Conservation (phyloP, 2,888 invertebrate genomes). For the Tupiocoris notatus region DNA sequence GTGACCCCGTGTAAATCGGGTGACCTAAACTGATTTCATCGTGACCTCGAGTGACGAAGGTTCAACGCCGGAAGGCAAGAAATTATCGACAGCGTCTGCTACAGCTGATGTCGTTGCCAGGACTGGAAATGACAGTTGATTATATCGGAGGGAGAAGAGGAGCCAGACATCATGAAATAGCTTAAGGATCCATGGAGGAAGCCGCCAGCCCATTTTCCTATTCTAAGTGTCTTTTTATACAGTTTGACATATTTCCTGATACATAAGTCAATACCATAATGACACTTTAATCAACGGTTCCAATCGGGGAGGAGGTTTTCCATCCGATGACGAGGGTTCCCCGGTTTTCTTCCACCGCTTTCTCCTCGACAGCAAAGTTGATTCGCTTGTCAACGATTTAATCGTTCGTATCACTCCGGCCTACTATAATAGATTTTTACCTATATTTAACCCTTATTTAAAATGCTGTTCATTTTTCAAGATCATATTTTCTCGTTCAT, state of each 20-base stretch:
- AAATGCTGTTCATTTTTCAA: too few species aligned
- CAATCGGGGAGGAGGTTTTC: not conserved
- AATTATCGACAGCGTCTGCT: not conserved
- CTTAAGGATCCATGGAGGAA: not conserved
- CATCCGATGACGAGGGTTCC: not conserved
- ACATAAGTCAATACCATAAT: not conserved
- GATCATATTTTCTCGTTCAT: too few species aligned
- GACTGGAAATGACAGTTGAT: not conserved
- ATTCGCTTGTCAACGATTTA: not conserved
- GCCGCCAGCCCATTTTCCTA: not conserved
- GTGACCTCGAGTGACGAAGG: too few species aligned
- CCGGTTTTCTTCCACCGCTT: too few species aligned
- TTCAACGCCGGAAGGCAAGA: not conserved
- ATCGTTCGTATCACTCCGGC: not conserved
- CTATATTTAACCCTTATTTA: not conserved
- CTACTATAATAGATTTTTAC: not conserved
- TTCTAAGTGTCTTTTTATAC: not conserved
- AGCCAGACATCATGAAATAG: not conserved
- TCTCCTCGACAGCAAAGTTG: not conserved
- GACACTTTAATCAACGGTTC: not conserved
- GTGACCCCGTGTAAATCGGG: too few species aligned
- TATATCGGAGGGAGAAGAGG: not conserved
- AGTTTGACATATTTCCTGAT: not conserved
- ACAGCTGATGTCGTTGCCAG: not conserved
- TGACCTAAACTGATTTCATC: too few species aligned